phyloP scores from a whole-genome alignment of 1,140 invertebrate genomes.

The Colletes latitarsis region DNA sequence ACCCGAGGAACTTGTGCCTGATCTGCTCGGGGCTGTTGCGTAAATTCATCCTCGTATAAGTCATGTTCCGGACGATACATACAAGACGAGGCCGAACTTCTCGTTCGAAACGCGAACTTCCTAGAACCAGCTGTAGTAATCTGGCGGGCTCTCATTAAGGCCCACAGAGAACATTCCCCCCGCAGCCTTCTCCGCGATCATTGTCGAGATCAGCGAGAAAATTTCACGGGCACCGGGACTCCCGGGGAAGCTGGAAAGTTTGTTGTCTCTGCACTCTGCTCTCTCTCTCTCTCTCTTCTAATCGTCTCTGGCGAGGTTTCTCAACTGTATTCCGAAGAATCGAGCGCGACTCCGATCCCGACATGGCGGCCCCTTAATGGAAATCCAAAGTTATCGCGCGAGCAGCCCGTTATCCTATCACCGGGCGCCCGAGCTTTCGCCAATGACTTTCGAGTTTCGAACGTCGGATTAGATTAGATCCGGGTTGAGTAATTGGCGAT shows the following conservation, averaged over 20 bases:
- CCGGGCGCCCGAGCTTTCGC: conserved; percentile 41
- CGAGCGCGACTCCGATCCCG: neutral
- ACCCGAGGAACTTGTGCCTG: neutral
- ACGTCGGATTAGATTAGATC: conserved; percentile 73
- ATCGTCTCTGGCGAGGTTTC: neutral
- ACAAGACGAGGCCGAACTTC: neutral
- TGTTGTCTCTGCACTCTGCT: neutral
- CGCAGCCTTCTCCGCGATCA: neutral
- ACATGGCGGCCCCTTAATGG: conserved; percentile 55
- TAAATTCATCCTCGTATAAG: conserved; percentile 1
- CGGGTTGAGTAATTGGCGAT: conserved; percentile 75
- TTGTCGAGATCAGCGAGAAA: conserved; percentile 9
- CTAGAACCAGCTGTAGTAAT: neutral
- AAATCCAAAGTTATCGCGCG: conserved; percentile 65
- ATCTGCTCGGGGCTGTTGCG: neutral
- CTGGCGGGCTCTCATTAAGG: conserved; percentile 15
- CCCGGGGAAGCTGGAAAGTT: neutral
- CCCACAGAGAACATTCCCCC: neutral
- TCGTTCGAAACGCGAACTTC: conserved; percentile 12
- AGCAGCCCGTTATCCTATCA: conserved; percentile 60
- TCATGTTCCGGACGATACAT: neutral
- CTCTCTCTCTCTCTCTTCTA: neutral
- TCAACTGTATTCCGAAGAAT: conserved; percentile 13
- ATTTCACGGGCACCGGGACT: neutral
- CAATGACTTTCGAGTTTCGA: conserved; percentile 66